These are phyloP conservation scores for Solenopsis invicta DNA, from an alignment of 1,140 invertebrate genomes.

Conservation along the genomic window DNA sequence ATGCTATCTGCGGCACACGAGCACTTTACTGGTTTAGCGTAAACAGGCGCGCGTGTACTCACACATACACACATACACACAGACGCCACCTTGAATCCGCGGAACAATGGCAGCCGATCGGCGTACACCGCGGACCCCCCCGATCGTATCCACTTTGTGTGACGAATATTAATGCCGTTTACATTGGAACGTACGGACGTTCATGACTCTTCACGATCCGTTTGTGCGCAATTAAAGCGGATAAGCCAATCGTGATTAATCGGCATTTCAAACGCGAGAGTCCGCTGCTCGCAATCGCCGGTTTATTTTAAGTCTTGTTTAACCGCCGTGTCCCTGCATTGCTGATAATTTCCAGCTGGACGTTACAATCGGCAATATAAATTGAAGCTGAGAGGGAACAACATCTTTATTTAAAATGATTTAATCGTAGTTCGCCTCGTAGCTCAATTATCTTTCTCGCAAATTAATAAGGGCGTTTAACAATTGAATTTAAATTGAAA, in stretches of 20 bases:
- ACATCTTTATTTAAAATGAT: neutral
- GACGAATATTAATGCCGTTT: conserved; percentile 71
- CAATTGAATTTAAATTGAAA: neutral
- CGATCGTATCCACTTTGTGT: conserved; percentile 67
- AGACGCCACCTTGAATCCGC: conserved; percentile 32
- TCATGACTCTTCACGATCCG: conserved; percentile 62
- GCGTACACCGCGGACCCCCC: neutral
- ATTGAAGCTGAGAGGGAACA: too few relatives aligned
- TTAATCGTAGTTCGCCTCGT: neutral
- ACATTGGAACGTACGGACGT: conserved; percentile 60
- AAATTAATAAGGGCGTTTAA: neutral
- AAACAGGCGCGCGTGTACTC: conserved; percentile 9
- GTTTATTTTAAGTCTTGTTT: conserved; percentile 49
- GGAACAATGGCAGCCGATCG: conserved; percentile 57
- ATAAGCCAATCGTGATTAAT: conserved; percentile 67
- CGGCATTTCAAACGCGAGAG: conserved; percentile 30
- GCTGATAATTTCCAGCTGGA: neutral
- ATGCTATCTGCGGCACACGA: conserved; percentile 35
- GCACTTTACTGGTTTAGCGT: conserved; percentile 29
- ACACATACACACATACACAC: neutral
- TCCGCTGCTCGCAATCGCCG: neutral
- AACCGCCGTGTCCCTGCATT: neutral
- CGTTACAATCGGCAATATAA: neutral
- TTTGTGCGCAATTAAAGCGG: conserved; percentile 61
- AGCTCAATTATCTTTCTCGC: neutral